Evolutionary conservation across 2,797 vertebrate genomes (phyloP).

Genomic region (Apogon talboti): DNA sequence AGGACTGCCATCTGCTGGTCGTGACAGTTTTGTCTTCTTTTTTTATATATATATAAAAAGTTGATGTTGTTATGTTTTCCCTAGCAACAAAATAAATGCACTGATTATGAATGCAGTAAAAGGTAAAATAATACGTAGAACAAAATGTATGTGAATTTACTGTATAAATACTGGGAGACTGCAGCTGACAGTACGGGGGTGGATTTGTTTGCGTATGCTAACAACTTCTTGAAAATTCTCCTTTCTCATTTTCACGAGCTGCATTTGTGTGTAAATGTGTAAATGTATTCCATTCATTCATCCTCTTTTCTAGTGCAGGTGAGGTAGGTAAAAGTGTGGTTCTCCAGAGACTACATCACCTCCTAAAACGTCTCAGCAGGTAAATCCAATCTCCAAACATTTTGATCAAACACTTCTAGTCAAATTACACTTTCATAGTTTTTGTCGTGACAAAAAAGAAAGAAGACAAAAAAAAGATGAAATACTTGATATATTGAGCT

Average conservation of each 20-base stretch:
- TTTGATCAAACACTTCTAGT: constrained; percentile 11
- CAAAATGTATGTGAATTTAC: too few relatives aligned
- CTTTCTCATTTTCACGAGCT: not conserved
- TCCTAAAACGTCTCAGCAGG: not conserved
- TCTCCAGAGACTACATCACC: not conserved
- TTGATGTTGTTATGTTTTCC: too few relatives aligned
- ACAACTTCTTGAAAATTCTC: not conserved
- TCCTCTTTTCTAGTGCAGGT: not conserved
- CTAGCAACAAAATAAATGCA: too few relatives aligned
- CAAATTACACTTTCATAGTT: constrained; percentile 10
- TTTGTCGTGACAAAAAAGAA: not conserved
- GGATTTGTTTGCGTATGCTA: too few relatives aligned
- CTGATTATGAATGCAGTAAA: too few relatives aligned
- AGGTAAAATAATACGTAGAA: too few relatives aligned
- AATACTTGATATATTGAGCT: not conserved
- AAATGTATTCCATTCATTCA: not conserved
- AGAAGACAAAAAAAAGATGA: too few relatives aligned
- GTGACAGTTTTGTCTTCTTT: too few relatives aligned
- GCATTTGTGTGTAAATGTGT: not conserved
- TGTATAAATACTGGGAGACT: too few relatives aligned
- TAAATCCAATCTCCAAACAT: constrained; percentile 13
- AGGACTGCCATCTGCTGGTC: too few relatives aligned
- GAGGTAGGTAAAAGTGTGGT: constrained; percentile 9
- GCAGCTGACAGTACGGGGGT: too few relatives aligned
- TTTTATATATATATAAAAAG: too few relatives aligned